Conservation (phyloP, 2,888 invertebrate species). For the Rotaria sp. region DNA sequence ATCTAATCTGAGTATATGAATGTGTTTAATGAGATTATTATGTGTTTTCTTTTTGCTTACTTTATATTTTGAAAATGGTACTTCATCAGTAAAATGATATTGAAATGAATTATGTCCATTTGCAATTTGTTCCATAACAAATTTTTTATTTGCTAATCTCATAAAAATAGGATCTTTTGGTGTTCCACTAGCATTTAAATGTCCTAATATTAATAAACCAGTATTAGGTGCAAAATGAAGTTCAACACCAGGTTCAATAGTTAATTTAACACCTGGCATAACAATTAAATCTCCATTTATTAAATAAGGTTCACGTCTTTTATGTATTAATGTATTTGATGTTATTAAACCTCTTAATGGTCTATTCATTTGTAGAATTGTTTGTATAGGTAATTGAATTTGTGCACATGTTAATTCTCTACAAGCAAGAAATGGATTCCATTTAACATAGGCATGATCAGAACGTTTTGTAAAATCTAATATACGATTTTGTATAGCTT, state of each 20-base stretch:
- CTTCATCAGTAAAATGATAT: conserved; percentile 26
- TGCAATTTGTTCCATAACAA: background rate
- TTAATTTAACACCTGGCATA: conserved; percentile 82
- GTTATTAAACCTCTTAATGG: conserved; percentile 60
- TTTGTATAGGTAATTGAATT: conserved; percentile 31
- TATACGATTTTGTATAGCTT: conserved; percentile 71
- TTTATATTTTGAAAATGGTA: conserved; percentile 11
- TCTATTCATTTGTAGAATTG: conserved; percentile 6
- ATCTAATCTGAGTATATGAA: too few relatives aligned
- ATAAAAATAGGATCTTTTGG: conserved; percentile 46
- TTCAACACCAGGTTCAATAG: conserved; percentile 77
- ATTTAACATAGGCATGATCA: conserved; percentile 84
- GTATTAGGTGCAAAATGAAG: conserved; percentile 90
- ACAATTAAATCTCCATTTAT: conserved; percentile 84
- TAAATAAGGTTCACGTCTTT: conserved; percentile 46
- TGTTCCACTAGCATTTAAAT: conserved; percentile 72
- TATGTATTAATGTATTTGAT: conserved; percentile 56
- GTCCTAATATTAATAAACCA: conserved; percentile 85
- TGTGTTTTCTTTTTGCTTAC: background rate
- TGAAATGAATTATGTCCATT: conserved; percentile 22
- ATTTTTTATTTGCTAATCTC: conserved; percentile 30
- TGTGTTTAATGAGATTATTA: too few relatives aligned
- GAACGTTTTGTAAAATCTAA: conserved; percentile 99
- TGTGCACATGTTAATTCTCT: conserved; percentile 39
- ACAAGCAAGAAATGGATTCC: conserved; percentile 71